Base-by-base conservation (phyloP, 2,113 vertebrate genomes). In the Dicerorhinus sumatrensis region DNA sequence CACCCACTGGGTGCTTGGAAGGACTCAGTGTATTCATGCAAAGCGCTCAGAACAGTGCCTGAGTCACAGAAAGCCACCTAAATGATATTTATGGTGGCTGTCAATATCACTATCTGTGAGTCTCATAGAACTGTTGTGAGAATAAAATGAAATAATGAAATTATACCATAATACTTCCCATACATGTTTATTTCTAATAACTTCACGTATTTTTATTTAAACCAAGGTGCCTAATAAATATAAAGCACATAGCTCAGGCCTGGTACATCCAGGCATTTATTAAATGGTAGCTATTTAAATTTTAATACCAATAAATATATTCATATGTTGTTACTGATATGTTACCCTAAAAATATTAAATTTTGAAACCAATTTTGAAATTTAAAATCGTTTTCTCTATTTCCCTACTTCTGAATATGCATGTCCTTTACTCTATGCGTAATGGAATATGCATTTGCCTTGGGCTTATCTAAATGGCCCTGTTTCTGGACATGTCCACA, bases 351-450 rank as follows among this genome's bases (percentile, higher is more conserved):
- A 93, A 85, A 94, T 73, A 89, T 14, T 83, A 82, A 48, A 79
- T 67, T 89, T 94, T 75, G 42, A 75, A 92, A 63, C 25, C 56
- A 42, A 72, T 94, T 86, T 92, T 81, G 36, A 89, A 92, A 95
- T 51, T 60, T 92, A 75, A 96, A 79, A 39, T 5, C 1, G 39
- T 88, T 86, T 91, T 73, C 31, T 94, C 39, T 76, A 21, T 60
- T 89, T 83, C n/a, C 29, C 58, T 69, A 42, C 33, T 88, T 83
- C 36, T 82, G 56, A 95, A 60, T 36, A 58, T 27, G 58, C 5
- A 25, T 27, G 86, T 39, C 10, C 65, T 58, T 94, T 83, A 75
- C 27, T 93, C 72, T 36, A 46, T 29, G 0, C 48, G 69, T 42
- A 62, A 63, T 18, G 8, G 11, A 79, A 42, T 14, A 79, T 18